Conservation (phyloP, 1,140 invertebrate genomes). For the Lutraria rhynchaena region DNA sequence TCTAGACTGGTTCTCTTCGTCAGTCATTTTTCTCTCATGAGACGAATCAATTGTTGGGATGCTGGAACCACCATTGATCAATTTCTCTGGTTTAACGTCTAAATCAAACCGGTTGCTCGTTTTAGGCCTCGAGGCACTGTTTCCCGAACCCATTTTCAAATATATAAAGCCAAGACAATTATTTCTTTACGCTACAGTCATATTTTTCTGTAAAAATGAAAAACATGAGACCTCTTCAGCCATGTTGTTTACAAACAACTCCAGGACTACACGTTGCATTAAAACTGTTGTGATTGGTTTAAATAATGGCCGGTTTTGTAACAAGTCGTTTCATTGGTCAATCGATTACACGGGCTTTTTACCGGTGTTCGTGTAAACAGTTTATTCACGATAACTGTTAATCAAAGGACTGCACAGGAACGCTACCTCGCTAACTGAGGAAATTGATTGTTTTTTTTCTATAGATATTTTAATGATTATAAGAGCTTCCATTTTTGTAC, state of each 20-base stretch:
- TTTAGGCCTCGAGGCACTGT: slow-evolving; percentile 9
- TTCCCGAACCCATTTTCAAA: slow-evolving; percentile 14
- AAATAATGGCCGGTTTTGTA: neutral
- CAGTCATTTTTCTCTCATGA: slow-evolving; percentile 24
- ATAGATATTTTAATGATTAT: too few species aligned
- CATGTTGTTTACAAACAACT: slow-evolving; percentile 58
- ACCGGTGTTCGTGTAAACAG: too few species aligned
- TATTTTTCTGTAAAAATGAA: neutral
- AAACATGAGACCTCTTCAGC: neutral
- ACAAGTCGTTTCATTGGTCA: neutral
- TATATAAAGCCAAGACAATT: neutral
- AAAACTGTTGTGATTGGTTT: slow-evolving; percentile 8
- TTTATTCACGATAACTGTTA: too few species aligned
- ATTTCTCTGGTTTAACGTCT: slow-evolving; percentile 27
- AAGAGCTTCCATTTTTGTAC: too few species aligned
- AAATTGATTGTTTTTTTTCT: too few species aligned
- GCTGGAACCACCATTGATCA: slow-evolving; percentile 28
- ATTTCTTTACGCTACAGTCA: neutral
- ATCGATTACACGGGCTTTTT: too few species aligned
- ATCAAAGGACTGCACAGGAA: too few species aligned
- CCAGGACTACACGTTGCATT: slow-evolving; percentile 12
- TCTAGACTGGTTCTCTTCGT: slow-evolving; percentile 30
- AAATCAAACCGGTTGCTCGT: neutral
- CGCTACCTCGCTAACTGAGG: too few species aligned
- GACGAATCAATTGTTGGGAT: slow-evolving; percentile 36